phyloP scores from a whole-genome alignment of 2,888 invertebrate species.

The Lithophane semibrunnea region DNA sequence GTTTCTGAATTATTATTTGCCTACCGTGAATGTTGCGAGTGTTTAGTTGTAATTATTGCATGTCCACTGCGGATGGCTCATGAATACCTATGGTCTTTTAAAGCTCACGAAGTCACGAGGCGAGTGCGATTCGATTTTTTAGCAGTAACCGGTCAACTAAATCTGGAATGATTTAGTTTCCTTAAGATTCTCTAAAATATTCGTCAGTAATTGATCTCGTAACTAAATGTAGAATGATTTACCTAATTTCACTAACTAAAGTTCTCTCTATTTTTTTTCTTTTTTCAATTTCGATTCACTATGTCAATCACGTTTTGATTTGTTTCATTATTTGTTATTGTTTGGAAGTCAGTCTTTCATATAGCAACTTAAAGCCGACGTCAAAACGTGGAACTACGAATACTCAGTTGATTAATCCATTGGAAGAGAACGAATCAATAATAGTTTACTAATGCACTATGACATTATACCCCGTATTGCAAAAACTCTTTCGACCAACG shows the following conservation, averaged over 20 bases:
- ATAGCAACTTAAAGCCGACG: not conserved
- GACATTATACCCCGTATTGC: too few species aligned
- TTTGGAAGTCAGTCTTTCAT: not conserved
- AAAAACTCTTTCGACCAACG: constrained; percentile 5
- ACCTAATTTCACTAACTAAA: too few species aligned
- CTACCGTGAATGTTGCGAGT: constrained; percentile 32
- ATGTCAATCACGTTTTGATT: not conserved
- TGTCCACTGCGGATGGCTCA: constrained; percentile 54
- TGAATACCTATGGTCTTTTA: constrained; percentile 47
- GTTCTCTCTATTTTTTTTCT: not conserved
- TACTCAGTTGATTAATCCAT: too few species aligned
- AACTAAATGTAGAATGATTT: too few species aligned
- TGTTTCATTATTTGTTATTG: not conserved
- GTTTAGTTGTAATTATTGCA: constrained; percentile 63
- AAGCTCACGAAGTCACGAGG: constrained; percentile 25
- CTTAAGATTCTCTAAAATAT: not conserved
- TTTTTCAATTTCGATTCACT: not conserved
- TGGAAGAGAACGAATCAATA: too few species aligned
- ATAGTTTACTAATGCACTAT: too few species aligned
- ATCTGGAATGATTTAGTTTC: not conserved
- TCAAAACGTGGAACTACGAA: too few species aligned
- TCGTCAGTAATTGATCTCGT: too few species aligned
- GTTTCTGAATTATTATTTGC: constrained; percentile 56
- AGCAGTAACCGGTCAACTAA: too few species aligned
- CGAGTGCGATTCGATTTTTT: constrained; percentile 41